Evolutionary conservation across 2,797 vertebrate genomes (phyloP).

Genomic region (Capromys pilorides): DNA sequence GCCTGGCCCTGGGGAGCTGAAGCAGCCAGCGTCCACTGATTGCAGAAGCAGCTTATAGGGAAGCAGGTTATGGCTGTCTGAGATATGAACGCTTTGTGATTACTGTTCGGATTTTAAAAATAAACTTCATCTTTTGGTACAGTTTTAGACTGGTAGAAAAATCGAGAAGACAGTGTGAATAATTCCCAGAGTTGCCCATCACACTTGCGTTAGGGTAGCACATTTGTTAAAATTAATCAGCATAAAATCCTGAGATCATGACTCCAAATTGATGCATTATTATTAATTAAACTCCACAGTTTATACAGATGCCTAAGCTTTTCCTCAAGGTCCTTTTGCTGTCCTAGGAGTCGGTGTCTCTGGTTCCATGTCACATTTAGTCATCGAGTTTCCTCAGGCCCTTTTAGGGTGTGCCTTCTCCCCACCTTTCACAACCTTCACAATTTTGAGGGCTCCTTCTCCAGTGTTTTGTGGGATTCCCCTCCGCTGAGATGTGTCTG

Average conservation of each 20-base stretch:
- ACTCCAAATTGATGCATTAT: neutral
- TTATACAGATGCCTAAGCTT: neutral
- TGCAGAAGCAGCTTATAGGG: neutral
- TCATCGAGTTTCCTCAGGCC: neutral
- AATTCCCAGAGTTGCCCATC: neutral
- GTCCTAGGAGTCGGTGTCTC: neutral
- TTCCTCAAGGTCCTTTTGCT: neutral
- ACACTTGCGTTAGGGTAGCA: neutral
- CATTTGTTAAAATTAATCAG: conserved; percentile 7
- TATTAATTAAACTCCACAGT: neutral
- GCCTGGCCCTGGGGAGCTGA: neutral
- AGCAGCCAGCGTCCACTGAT: neutral
- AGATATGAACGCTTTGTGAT: neutral
- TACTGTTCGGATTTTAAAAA: conserved; percentile 22
- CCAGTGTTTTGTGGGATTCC: neutral
- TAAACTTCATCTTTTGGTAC: neutral
- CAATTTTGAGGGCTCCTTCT: neutral
- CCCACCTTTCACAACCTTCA: neutral
- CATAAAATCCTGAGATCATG: too few relatives aligned
- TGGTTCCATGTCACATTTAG: fast-evolving
- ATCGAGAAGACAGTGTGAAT: neutral
- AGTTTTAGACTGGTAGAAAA: conserved; percentile 12
- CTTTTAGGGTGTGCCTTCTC: neutral
- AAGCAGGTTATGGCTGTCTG: neutral
- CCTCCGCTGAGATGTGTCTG: neutral